Base-by-base conservation (phyloP, 1,140 invertebrate species). In the Neodiprion virginianus region DNA sequence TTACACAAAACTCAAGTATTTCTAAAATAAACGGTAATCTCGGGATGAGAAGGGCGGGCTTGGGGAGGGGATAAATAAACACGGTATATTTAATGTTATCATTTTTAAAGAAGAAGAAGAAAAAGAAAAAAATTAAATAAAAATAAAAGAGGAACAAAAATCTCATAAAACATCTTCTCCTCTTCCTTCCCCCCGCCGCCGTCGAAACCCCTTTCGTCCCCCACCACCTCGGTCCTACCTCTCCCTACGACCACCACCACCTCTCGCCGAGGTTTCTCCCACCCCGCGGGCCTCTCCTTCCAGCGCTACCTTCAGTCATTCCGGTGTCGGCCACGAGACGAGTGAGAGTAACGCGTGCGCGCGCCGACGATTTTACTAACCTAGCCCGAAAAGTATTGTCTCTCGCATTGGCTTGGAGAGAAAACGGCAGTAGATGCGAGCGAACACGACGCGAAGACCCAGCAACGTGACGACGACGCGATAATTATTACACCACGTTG, bases 261-360 rank as follows among this genome's bases (percentile, higher is more conserved):
- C 73, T 67, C 72, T 73, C 73, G 68, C 66, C 70, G 12, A 67
- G 48, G 50, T 65, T 68, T 68, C 70, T 67, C 53, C 48, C 65
- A 48, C 71, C 50, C 72, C 66, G 74, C 71, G 1, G 28, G 1
- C 28, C 28, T 78, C 72, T 73, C 72, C 72, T 73, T 71, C 67
- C 69, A 71, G 66, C 48, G 72, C 66, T 67, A 66, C 70, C 61
- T 69, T 69, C 21, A 47, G 79, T 86, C 85, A 85, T 86, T 87
- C 80, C 81, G 82, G 84, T 80, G 83, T 79, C 83, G 80, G 79
- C 82, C 80, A 78, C 75, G 80, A 83, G n/a, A 17, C 53, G 53
- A 61, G 53, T 73, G 80, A 82, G 28, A 40, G 28, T 40, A 40
- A 40, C 1, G 28, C 79, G 79, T 80, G 78, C 74, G 81, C 78